A percentile compares a stretch with the other conserved stretches of the same genome.
phyloP scores from a whole-genome alignment of 92 coral and sea anemone genomes.

The Bergia puertoricense region DNA sequence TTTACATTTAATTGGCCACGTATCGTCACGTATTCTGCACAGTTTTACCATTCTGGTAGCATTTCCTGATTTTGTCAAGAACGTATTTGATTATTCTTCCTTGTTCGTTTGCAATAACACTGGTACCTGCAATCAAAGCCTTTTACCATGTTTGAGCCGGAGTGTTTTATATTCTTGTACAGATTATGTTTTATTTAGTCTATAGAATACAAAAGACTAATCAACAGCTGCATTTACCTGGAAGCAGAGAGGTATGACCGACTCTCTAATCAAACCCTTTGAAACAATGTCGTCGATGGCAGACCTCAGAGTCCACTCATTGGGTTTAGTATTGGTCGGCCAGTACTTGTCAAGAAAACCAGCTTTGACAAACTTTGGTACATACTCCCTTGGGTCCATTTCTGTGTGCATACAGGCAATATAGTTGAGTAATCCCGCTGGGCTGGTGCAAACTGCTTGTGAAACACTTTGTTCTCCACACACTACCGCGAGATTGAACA shows the following conservation, averaged over 20 bases:
- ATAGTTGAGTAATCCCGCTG: constrained; percentile 85
- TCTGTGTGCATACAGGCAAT: constrained; percentile 90
- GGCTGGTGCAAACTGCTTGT: constrained; percentile 77
- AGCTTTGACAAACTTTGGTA: constrained; percentile 85
- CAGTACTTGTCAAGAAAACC: constrained; percentile 82
- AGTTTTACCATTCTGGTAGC: background rate
- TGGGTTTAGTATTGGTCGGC: constrained; percentile 95
- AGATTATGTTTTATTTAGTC: too few relatives aligned
- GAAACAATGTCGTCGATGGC: constrained; percentile 92
- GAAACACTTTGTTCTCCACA: constrained; percentile 62
- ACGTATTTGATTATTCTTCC: background rate
- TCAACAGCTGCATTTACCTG: constrained; percentile 58
- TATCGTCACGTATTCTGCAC: background rate
- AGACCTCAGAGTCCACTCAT: constrained; percentile 96
- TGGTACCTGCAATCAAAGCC: too few relatives aligned
- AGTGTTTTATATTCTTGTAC: too few relatives aligned
- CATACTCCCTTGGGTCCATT: constrained; percentile 88
- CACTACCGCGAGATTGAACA: constrained; percentile 63
- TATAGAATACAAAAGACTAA: background rate
- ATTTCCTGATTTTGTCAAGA: background rate
- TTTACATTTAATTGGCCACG: background rate
- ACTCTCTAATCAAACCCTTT: constrained; percentile 93
- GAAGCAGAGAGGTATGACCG: constrained; percentile 90
- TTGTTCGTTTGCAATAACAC: too few relatives aligned
- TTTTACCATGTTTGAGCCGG: too few relatives aligned